Base-by-base conservation (phyloP, 2,797 vertebrate species). In the Sebastes aleutianus region DNA sequence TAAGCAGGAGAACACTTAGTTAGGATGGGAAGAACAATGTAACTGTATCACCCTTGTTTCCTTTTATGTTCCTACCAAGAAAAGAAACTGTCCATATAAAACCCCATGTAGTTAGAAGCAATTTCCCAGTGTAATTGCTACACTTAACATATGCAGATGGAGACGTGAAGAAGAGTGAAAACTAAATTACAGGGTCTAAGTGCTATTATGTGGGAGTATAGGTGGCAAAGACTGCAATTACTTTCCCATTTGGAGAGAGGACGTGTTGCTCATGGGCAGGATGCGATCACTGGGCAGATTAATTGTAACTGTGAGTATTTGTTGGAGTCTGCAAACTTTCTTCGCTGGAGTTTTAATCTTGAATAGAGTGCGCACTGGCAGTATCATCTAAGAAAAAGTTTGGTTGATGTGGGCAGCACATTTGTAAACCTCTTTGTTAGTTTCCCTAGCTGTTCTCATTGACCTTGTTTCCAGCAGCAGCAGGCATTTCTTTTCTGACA, bases 211-310 rank as follows among this genome's bases (percentile, higher is more conserved):
- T 96, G 92, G 95, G 94, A 89, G 95, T 95, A 93, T 91, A 93
- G 94, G 90, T 93, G 92, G 87, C 90, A 92, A 91, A 94, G 93
- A 94, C 95, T 94, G 91, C 94, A 96, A 96, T 96, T 96, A 96
- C 89, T 88, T 93, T 94, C 88, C 93, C 95, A 95, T 95, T 95
- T 95, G 80, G 83, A 91, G 87, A 94, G 90, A 94, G 85, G 92
- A 95, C 93, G 86, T 91, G 93, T 93, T 94, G 85, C 87, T 91
- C 89, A 90, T 36, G 63, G 86, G 89, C 90, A 93, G 91, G 90
- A 93, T 93, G 91, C 73, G 93, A 96, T 95, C 94, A 93, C 92
- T 82, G 88, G 85, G 90, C 90, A 94, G 78, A 94, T 94, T 94
- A 94, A 96, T 95, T 93, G 90, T 92, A 91, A 90, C 87, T 93